Evolutionary conservation across 2,797 vertebrate species (phyloP), one percentile per base, ranked within the genome.

Genomic region (Prunella strophiata): DNA sequence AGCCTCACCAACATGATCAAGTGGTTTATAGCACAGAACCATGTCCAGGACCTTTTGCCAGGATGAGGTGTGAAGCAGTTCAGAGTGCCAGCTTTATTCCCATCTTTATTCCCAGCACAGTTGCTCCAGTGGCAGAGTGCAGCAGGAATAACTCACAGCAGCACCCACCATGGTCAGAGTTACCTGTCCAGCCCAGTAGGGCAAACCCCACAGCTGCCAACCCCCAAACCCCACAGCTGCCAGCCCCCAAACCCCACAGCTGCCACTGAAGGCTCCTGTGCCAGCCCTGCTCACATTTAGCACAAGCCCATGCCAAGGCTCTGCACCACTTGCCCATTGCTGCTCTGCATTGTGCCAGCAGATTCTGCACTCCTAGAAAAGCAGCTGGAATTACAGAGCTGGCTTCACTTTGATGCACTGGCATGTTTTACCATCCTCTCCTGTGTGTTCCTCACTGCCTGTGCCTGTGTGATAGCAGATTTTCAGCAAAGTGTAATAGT

Each of bases 81-180:
- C 7, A 12, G 34, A 61, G 13, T 6, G 13, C 13, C 82, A 78
- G 38, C 34, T 66, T 66, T 13, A 32, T 13, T 50, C 20, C 61
- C 4, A 2, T 4, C 19, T 14, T n/a, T n/a, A n/a, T n/a, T 8
- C 11, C 51, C 58, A 71, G 32, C n/a, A 27, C 16, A 42, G 4
- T 9, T 4, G 19, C 13, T 3, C 5, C 29, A 7, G 54, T 0
- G 7, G 36, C 32, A 48, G 3, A 32, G 45, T 0, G 34, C 72
- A 62, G 43, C 2, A 65, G 66, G n/a, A 36, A 0, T 36, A 36
- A 3, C 10, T 15, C 29, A 2, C 12, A 22, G 4, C 52, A 57
- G 36, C 68, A 21, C 11, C 48, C 47, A 23, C 8, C 29, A 1
- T 9, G 57, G 2, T 5, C 18, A 15, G 20, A 22, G 13, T 3